These are phyloP conservation scores for Salminus brasiliensis DNA, from an alignment of 2,113 vertebrate genomes.

Conservation along the genomic window DNA sequence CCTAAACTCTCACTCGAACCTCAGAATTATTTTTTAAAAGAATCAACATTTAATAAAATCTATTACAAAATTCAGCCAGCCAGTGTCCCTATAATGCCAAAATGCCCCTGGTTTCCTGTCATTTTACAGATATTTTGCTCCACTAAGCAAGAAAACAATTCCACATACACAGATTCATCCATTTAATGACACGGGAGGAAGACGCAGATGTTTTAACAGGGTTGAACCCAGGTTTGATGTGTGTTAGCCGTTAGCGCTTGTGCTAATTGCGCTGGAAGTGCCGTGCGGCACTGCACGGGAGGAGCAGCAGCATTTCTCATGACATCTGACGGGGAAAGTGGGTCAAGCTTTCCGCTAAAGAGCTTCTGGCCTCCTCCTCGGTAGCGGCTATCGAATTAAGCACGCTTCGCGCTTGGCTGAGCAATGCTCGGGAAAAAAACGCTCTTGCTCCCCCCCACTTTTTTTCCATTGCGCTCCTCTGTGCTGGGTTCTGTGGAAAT, in stretches of 20 bases:
- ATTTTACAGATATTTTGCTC: neutral
- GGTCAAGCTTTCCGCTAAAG: slow-evolving; percentile 86
- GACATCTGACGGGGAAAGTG: slow-evolving; percentile 87
- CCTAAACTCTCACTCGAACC: no score
- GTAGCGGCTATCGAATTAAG: slow-evolving; percentile 91
- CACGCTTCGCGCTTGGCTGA: slow-evolving; percentile 85
- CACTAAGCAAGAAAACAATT: neutral
- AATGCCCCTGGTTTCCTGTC: neutral
- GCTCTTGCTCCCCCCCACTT: slow-evolving; percentile 60
- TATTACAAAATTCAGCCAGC: no score
- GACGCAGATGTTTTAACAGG: slow-evolving; percentile 4
- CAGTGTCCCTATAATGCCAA: neutral
- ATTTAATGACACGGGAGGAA: neutral
- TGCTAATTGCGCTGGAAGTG: neutral
- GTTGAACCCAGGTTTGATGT: neutral
- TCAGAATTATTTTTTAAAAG: slow-evolving; percentile 37
- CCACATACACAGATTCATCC: neutral
- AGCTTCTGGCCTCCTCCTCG: slow-evolving; percentile 85
- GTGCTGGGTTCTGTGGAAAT: neutral
- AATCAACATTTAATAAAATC: no score
- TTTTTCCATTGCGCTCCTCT: slow-evolving; percentile 47
- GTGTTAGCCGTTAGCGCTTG: neutral
- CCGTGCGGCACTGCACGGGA: neutral
- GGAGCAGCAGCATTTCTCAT: slow-evolving; percentile 50
- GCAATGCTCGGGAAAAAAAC: slow-evolving; percentile 73